Conservation (phyloP, 1,140 invertebrate species). For the Prorops nasuta region DNA sequence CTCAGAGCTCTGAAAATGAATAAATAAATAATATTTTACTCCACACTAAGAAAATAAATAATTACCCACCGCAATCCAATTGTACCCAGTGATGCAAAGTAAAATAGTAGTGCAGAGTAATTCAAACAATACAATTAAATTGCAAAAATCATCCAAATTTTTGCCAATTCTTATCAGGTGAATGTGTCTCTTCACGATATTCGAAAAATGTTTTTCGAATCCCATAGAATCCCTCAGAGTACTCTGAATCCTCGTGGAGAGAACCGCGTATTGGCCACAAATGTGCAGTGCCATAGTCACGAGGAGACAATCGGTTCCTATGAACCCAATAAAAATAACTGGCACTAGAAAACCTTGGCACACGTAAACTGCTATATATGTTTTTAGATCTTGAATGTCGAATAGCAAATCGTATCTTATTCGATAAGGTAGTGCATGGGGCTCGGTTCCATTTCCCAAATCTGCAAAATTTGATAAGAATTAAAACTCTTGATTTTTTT, state of each 20-base stretch:
- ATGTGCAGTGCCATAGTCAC: not conserved
- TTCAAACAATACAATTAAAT: not conserved
- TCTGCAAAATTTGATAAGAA: not conserved
- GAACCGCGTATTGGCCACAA: constrained; percentile 2
- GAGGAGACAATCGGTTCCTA: not conserved
- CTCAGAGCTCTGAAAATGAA: not conserved
- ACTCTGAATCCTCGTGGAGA: not conserved
- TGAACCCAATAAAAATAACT: not conserved
- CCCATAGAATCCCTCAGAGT: not conserved
- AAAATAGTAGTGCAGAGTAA: not conserved
- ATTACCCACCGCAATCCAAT: not conserved
- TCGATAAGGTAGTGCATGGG: not conserved
- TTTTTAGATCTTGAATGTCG: not conserved
- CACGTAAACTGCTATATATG: not conserved
- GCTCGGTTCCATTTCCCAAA: not conserved
- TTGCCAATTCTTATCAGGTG: not conserved
- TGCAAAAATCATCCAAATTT: not conserved
- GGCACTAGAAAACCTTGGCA: not conserved
- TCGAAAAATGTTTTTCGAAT: not conserved
- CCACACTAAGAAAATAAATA: not conserved
- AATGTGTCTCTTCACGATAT: not conserved
- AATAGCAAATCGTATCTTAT: not conserved
- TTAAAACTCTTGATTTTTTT: not conserved
- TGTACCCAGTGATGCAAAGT: not conserved
- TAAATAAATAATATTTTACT: not conserved